phyloP scores from a whole-genome alignment of 1,140 invertebrate species.

The Drosophila fuyamai region DNA sequence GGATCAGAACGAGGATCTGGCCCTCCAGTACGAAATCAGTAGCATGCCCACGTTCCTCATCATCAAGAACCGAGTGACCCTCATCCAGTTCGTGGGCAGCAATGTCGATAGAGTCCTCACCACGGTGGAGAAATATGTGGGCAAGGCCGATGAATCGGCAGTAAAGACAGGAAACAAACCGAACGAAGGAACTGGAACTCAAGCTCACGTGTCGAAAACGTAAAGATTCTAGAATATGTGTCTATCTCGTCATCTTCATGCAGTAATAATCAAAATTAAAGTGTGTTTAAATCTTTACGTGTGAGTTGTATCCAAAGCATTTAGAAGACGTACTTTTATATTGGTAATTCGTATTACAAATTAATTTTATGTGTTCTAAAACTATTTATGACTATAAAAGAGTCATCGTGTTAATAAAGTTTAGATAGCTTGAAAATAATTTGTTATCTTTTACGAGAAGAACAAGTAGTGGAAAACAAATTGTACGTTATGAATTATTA shows the following conservation, averaged over 20 bases:
- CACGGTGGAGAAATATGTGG: slow-evolving; percentile 87
- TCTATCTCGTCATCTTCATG: background rate
- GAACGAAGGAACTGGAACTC: no score
- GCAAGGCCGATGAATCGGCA: slow-evolving; percentile 26
- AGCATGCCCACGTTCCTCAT: slow-evolving; percentile 98
- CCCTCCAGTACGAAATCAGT: slow-evolving; percentile 90
- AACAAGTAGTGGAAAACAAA: no score
- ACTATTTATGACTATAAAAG: no score
- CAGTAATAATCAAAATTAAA: background rate
- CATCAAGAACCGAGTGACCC: slow-evolving; percentile 90
- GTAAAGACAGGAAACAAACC: background rate
- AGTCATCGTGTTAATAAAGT: no score
- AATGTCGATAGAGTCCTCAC: slow-evolving; percentile 86
- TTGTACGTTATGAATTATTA: no score
- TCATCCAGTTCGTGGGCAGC: slow-evolving; percentile 92
- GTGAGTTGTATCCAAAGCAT: background rate
- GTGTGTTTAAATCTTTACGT: background rate
- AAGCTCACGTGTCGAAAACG: background rate
- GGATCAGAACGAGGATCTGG: slow-evolving; percentile 94
- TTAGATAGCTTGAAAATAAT: no score
- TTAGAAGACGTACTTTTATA: no score
- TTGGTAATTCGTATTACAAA: no score
- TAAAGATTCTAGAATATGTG: background rate
- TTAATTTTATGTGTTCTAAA: no score
- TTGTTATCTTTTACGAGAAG: no score